phyloP scores from a whole-genome alignment of 2,113 vertebrate genomes.

The Cichladusa arquata region DNA sequence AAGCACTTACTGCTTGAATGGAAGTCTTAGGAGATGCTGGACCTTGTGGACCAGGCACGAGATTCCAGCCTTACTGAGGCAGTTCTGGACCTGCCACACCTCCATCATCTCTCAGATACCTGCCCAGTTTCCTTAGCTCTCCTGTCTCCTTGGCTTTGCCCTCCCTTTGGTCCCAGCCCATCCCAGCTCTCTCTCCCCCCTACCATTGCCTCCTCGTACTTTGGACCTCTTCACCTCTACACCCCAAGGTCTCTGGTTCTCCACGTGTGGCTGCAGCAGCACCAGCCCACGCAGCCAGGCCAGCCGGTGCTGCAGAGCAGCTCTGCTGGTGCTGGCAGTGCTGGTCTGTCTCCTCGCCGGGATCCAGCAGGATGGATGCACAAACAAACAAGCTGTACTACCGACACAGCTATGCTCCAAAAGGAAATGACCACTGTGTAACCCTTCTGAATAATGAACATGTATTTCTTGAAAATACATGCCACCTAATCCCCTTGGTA shows the following conservation, averaged over 20 bases:
- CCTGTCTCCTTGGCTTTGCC: not conserved
- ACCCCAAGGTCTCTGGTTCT: not conserved
- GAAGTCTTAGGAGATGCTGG: not conserved
- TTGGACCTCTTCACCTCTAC: not conserved
- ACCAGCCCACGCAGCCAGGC: accelerated
- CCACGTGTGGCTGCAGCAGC: not conserved
- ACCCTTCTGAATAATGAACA: constrained; percentile 6
- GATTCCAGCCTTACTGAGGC: not conserved
- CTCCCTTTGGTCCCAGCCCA: not conserved
- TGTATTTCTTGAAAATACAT: constrained; percentile 9
- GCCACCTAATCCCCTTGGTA: constrained; percentile 22
- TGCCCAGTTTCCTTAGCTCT: not conserved
- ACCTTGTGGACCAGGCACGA: not conserved
- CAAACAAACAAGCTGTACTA: not conserved
- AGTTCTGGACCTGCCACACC: not conserved
- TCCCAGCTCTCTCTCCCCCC: not conserved
- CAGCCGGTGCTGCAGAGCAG: not conserved
- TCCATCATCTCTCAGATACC: not conserved
- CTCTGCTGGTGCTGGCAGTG: not conserved
- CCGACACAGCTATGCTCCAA: not conserved
- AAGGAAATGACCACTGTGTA: constrained; percentile 52
- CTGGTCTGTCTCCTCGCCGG: accelerated
- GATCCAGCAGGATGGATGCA: not conserved
- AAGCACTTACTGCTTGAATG: not conserved
- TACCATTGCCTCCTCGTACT: constrained; percentile 34